Base-by-base conservation (phyloP, 2,888 invertebrate genomes). In the Thyatira batis region DNA sequence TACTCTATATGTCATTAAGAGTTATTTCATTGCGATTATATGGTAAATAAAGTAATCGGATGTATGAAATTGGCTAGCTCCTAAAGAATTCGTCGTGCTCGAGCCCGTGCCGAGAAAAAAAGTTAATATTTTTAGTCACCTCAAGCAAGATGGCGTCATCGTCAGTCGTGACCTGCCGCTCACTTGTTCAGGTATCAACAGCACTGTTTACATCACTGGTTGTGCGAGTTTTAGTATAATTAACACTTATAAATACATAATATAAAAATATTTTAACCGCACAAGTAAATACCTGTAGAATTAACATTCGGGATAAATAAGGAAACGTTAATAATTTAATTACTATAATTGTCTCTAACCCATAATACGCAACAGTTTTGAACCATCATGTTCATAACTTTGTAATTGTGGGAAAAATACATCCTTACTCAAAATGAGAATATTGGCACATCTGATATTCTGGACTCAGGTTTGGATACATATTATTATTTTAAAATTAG, bases 121-220 rank as follows among this genome's bases (percentile, higher is more conserved):
- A 54, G 28, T 48, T 54, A 28, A 43, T 30, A 45, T 50, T 49
- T 63, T 60, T 54, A 55, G 45, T 44, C 52, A 52, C 49, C 48
- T 52, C 52, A 10, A 20, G 25, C 48, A 28, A 11, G 65, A 69
- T 71, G 73, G 61, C 73, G 74, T 71, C 71, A 71, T 51, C 53
- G 30, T 30, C 49, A 51, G 62, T 69, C 74, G 73, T 73, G 73
- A 74, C 69, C 67, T 54, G 66, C 63, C 67, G 54, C 57, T 68
- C 58, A 62, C 61, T 61, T 46, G 53, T 49, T 21, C 46, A 48
- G 49, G 25, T 52, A 52, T 45, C 54, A 54, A 57, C 46, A 57
- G 63, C 17, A 17, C 8, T 39, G 8, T 66, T 67, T 70, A 69
- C 71, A 63, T 70, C 67, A 69, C 60, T 50, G 45, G 49, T 44